Evolutionary conservation across 2,113 vertebrate genomes (phyloP).

Genomic region (Empidonax traillii): DNA sequence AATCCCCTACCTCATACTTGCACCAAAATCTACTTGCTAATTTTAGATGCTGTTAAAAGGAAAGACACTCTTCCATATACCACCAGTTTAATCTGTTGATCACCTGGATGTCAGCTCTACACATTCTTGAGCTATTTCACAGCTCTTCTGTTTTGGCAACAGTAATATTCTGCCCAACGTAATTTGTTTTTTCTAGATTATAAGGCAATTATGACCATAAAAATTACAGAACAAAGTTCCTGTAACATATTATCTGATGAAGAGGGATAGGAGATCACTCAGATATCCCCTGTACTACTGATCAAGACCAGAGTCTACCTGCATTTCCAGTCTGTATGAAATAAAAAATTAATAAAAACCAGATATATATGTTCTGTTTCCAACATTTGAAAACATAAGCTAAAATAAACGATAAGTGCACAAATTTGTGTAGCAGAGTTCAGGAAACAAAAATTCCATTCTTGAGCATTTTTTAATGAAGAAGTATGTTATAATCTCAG

Average conservation of each 20-base stretch:
- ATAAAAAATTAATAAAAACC: neutral
- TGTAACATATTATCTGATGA: neutral
- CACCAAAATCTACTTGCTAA: neutral
- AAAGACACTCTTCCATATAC: neutral
- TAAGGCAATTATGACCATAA: neutral
- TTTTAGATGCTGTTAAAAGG: neutral
- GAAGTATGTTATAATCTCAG: neutral
- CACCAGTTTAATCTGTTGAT: neutral
- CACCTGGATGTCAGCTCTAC: neutral
- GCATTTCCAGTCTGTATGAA: neutral
- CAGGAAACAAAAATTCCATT: neutral
- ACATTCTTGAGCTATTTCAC: neutral
- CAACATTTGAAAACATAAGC: neutral
- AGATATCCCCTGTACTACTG: neutral
- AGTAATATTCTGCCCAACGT: neutral
- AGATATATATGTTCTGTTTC: neutral
- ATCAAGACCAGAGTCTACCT: neutral
- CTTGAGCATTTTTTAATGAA: neutral
- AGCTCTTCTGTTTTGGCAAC: neutral
- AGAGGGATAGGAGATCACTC: neutral
- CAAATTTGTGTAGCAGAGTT: neutral
- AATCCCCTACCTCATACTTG: neutral
- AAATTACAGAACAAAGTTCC: neutral
- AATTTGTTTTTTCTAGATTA: neutral
- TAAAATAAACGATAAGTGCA: neutral